Percentiles rank a stretch among this genome's conserved stretches.
Conservation (phyloP, 1,140 invertebrate species). For the Andrena cerasifolii region DNA sequence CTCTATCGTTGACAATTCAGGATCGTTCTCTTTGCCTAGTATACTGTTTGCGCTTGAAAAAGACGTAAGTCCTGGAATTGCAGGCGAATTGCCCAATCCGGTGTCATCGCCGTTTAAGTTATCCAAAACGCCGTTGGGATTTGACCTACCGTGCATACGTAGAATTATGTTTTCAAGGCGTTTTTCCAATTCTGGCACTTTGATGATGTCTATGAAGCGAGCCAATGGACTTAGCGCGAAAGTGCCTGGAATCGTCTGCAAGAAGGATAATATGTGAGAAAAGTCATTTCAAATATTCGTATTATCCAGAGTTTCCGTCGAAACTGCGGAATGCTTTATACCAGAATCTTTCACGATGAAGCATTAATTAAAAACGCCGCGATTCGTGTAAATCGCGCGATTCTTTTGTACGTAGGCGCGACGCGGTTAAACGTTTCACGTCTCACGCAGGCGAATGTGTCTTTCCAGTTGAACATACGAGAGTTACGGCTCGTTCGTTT, state of each 20-base stretch:
- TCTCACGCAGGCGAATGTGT: neutral
- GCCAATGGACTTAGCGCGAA: neutral
- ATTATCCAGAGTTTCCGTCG: no score
- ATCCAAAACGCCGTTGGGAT: no score
- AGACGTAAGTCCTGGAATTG: no score
- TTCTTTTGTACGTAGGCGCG: neutral
- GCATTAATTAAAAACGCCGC: neutral
- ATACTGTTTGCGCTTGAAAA: no score
- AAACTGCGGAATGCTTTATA: no score
- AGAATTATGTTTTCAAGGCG: no score
- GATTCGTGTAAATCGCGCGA: neutral
- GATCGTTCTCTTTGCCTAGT: no score
- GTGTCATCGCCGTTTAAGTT: no score
- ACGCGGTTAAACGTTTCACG: neutral
- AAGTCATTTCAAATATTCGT: neutral
- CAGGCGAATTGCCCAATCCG: no score
- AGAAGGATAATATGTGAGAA: neutral
- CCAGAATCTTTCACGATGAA: no score
- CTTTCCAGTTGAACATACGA: neutral
- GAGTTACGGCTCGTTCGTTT: slow-evolving; percentile 9
- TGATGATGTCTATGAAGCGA: neutral
- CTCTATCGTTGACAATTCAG: no score
- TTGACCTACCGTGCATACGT: no score
- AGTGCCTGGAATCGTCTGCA: neutral
- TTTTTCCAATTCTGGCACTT: neutral